Evolutionary conservation across 1,140 invertebrate species (phyloP), one percentile per base, ranked within the genome.

Genomic region (Drosophila nebulosa): DNA sequence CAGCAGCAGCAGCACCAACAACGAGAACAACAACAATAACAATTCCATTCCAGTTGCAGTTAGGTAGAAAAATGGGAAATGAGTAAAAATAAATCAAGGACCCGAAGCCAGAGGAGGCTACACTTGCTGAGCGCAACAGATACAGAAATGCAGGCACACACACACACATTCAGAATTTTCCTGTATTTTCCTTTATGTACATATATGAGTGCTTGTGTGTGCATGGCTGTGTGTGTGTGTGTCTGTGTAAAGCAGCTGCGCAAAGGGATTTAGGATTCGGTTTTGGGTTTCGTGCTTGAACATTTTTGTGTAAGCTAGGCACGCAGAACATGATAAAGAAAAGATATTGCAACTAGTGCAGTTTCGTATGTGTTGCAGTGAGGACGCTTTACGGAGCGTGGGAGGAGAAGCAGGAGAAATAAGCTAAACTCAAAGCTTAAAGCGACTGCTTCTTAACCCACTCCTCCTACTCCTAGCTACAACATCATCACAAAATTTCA

Each of bases 31-130:
- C 64, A 85, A 76, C 58, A 58, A 63, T 21, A 63, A 55, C 32
- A 46, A 39, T 65, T 56, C 62, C 36, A 55, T n/a, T 46, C 16
- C 39, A 73, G 14, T 18, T 32, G 46, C 73, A 74, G 69, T 67
- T 86, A 86, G 81, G 81, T 86, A 88, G 81, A 81, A 67, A 73
- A 78, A 69, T 30, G 24, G 64, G 64, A 73, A 78, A 66, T 30
- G 59, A 69, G 64, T 84, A 85, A 80, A 85, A 86, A 85, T 88
- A 86, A 86, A 86, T 88, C 81, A 86, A 86, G 81, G 81, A 86
- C 76, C 55, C 78, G 64, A 55, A 73, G 74, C 72, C 77, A 73
- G 61, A 74, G 66, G n/a, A n/a, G 21, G 59, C 64, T 86, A 73
- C 80, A 86, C 81, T 86, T 86, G 81, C 83, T 86, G 78, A 74